These are phyloP conservation scores for Pachypanchax playfairii DNA, from an alignment of 2,113 vertebrate species.

Conservation along the genomic window DNA sequence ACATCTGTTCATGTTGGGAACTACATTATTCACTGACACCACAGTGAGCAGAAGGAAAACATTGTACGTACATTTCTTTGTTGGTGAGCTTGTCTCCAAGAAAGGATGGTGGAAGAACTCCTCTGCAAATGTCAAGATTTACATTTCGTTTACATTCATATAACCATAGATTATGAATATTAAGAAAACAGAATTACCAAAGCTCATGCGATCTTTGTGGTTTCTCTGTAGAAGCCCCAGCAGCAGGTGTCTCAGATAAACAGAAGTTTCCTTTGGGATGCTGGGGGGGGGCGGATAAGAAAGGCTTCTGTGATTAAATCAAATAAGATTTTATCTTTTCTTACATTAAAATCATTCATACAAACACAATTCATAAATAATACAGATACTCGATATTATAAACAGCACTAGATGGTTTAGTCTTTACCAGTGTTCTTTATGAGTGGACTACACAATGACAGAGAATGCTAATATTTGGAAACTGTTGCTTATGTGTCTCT, in stretches of 20 bases:
- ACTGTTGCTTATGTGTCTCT: constrained; percentile 5
- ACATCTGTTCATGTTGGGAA: constrained; percentile 2
- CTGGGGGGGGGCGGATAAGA: constrained; percentile 77
- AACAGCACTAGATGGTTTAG: not conserved
- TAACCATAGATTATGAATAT: not conserved
- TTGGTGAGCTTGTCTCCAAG: constrained; percentile 83
- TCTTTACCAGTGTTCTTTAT: not conserved
- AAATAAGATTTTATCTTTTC: not conserved
- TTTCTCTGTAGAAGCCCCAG: constrained; percentile 90
- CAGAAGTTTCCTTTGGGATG: constrained; percentile 92
- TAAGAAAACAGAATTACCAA: constrained; percentile 78
- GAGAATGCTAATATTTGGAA: constrained; percentile 8
- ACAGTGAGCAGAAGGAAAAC: not conserved
- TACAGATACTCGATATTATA: not conserved
- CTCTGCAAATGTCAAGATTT: constrained; percentile 75
- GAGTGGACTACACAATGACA: not conserved
- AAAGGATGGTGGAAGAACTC: constrained; percentile 96
- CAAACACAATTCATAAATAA: not conserved
- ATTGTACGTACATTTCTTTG: constrained; percentile 89
- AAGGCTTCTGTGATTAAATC: not conserved
- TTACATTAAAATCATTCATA: too few relatives aligned
- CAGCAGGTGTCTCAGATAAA: constrained; percentile 87
- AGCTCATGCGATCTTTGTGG: constrained; percentile 90
- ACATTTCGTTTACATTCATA: too few relatives aligned
- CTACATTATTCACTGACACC: not conserved